Base-by-base conservation (phyloP, 2,797 vertebrate species). In the Poliocrania exsul region DNA sequence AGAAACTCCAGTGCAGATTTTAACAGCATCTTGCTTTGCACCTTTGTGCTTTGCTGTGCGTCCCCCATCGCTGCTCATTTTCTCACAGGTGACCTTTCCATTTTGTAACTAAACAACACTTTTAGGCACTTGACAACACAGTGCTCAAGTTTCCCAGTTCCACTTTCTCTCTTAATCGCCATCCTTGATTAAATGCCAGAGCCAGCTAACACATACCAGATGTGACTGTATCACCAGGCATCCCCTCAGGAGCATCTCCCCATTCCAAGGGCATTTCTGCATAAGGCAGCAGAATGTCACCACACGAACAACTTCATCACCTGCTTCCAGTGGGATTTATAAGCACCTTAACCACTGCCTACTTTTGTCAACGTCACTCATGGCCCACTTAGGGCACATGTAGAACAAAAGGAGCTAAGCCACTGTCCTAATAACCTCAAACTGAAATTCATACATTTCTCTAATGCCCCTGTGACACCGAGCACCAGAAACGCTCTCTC, bases 321-420 rank as follows among this genome's bases (percentile, higher is more conserved):
- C 42, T 10, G 5, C 7, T 77, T 64, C 66, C 37, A 53, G 14
- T 0, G 4, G 37, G 13, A 64, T 86, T 86, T 78, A 60, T 14
- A 25, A 77, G 90, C 37, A 77, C 18, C 26, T 16, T 9, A 46
- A 37, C 33, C 50, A 35, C 21, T 61, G 58, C 31, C 49, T 44
- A 28, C 46, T 83, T 66, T 54, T 61, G n/a, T 42, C 57, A 78
- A 7, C 2, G 10, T 29, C 81, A 67, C 31, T 71, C 0, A 0
- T 37, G 58, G 7, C 17, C 61, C 58, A 44, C 21, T 79, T 20
- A 50, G 0, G 0, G 40, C 23, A 33, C 0, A 1, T 4, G 17
- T 5, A 47, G 42, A 82, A 70, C 25, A 26, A 42, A 53, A 72
- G 20, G 53, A 74, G 74, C 29, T 54, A 67, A 81, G 51, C 25